Percentiles rank a stretch among this genome's conserved stretches.
These are phyloP conservation scores for Hypercompe scribonia DNA, from an alignment of 2,888 invertebrate species.

Conservation along the genomic window DNA sequence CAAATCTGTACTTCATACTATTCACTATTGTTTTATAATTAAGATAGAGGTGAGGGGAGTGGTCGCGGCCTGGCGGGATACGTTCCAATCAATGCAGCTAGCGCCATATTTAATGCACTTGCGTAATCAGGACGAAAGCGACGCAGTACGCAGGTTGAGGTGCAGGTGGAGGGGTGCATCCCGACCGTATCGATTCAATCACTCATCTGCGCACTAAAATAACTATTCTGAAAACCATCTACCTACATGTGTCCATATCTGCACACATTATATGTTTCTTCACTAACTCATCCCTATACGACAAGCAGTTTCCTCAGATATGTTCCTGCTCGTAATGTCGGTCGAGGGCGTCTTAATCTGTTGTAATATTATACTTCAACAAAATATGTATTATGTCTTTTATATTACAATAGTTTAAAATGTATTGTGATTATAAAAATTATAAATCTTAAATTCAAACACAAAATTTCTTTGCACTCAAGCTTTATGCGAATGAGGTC, in stretches of 20 bases:
- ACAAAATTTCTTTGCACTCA: too few relatives aligned
- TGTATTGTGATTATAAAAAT: too few relatives aligned
- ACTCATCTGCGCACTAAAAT: neutral
- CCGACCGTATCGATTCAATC: too few relatives aligned
- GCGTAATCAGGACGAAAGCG: neutral
- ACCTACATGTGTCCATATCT: neutral
- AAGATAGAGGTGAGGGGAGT: neutral
- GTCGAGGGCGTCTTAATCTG: neutral
- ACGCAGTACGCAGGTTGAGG: conserved; percentile 6
- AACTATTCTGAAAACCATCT: neutral
- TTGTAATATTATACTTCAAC: too few relatives aligned
- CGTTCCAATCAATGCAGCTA: conserved; percentile 8
- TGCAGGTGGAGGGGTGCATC: neutral
- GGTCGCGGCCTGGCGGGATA: neutral
- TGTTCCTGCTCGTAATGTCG: neutral
- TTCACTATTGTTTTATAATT: too few relatives aligned
- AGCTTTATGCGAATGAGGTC: too few relatives aligned
- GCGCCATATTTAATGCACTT: conserved; percentile 14
- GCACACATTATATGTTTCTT: neutral
- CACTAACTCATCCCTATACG: neutral
- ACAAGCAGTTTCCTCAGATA: neutral
- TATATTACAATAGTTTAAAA: too few relatives aligned
- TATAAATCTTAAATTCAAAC: too few relatives aligned
- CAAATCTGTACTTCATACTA: too few relatives aligned
- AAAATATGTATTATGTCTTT: too few relatives aligned